phyloP scores from a whole-genome alignment of 2,113 vertebrate genomes.

The Eubucco bourcierii region DNA sequence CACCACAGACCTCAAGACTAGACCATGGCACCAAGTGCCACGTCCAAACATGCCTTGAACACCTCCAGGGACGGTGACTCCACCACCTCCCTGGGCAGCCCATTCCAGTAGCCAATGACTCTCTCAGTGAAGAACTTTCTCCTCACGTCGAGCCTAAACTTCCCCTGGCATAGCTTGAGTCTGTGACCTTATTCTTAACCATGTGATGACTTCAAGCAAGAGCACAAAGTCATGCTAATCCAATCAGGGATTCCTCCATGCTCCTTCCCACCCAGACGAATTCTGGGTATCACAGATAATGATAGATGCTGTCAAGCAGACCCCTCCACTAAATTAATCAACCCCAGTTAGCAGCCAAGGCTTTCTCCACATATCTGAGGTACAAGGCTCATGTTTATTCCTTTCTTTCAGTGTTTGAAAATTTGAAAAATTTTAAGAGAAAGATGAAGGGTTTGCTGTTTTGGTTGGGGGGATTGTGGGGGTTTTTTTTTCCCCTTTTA shows the following conservation, averaged over 20 bases:
- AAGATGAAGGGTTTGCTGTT: neutral
- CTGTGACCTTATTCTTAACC: conserved; percentile 5
- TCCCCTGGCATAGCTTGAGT: too few species aligned
- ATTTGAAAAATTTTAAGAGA: neutral
- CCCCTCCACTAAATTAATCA: neutral
- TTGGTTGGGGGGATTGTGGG: too few species aligned
- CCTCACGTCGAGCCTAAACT: too few species aligned
- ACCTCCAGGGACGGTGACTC: too few species aligned
- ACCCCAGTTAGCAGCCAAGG: neutral
- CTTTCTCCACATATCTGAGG: neutral
- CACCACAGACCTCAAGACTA: too few species aligned
- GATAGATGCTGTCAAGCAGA: neutral
- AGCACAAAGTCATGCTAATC: neutral
- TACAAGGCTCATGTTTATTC: neutral
- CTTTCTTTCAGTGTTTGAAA: neutral
- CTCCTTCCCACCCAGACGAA: neutral
- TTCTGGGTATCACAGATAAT: neutral
- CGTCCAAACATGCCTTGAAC: too few species aligned
- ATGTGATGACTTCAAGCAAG: neutral
- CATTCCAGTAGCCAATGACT: too few species aligned
- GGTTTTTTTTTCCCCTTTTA: too few species aligned
- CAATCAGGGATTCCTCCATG: neutral
- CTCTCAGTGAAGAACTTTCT: too few species aligned
- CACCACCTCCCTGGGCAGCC: too few species aligned
- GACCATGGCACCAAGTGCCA: too few species aligned